Percentiles rank a stretch among this genome's conserved stretches.
Conservation (phyloP, 1,140 invertebrate genomes). For the Cotesia typhae region DNA sequence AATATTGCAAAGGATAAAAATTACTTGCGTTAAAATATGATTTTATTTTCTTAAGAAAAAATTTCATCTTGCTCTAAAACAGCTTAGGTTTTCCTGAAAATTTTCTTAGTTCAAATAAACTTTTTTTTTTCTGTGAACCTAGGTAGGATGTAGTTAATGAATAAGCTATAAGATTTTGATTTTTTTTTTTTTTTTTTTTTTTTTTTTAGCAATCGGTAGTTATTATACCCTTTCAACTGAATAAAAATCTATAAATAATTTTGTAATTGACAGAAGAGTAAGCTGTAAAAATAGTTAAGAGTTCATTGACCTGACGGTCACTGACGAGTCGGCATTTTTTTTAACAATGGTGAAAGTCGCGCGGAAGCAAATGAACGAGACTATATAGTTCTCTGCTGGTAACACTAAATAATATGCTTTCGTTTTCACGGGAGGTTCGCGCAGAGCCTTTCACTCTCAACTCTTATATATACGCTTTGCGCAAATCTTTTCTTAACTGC, state of each 20-base stretch:
- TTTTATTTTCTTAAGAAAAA: too few relatives aligned
- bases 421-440: conserved; percentile 36
- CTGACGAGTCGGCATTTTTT: conserved; percentile 37
- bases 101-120: too few relatives aligned
- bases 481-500: conserved; percentile 27
- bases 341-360: conserved; percentile 64
- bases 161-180: not conserved
- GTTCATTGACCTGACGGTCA: conserved; percentile 16
- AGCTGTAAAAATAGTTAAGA: not conserved
- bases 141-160: not conserved
- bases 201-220: not conserved
- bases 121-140: too few relatives aligned
- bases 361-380: conserved; percentile 51
- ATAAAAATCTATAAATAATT: too few relatives aligned
- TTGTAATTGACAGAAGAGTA: too few relatives aligned
- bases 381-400: not conserved
- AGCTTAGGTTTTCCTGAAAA: too few relatives aligned
- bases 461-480: conserved; percentile 44
- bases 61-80: too few relatives aligned
- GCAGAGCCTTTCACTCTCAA: conserved; percentile 55
- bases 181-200: not conserved
- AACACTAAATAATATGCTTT: conserved; percentile 35
- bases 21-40: too few relatives aligned
- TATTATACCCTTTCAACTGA: too few relatives aligned
- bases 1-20: too few relatives aligned